Percentiles rank a stretch among this genome's conserved stretches.
phyloP scores from a whole-genome alignment of 2,888 invertebrate species.

The Nematopogon swammerdamellus region DNA sequence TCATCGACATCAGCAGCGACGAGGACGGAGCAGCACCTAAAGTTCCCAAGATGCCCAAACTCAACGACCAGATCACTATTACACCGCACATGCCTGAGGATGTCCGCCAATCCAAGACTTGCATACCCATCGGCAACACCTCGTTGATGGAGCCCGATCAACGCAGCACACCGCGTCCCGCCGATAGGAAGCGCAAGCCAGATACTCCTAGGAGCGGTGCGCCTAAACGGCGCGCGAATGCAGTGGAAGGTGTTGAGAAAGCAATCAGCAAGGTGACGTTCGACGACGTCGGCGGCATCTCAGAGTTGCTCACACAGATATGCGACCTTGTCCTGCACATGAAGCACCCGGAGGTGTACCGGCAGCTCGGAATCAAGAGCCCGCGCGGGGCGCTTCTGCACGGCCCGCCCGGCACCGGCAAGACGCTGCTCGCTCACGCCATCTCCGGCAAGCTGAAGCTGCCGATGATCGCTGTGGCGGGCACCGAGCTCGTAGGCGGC shows the following conservation, averaged over 20 bases:
- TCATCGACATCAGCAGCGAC: conserved; percentile 46
- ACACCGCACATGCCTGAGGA: conserved; percentile 39
- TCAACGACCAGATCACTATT: conserved; percentile 47
- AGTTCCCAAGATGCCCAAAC: conserved; percentile 42
- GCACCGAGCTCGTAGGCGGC: conserved; percentile 91
- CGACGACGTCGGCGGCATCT: conserved; percentile 79
- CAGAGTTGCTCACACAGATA: conserved; percentile 64
- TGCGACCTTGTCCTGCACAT: conserved; percentile 80
- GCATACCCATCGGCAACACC: conserved; percentile 17
- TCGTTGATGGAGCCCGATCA: conserved; percentile 19
- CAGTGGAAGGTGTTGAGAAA: conserved; percentile 27
- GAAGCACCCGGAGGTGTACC: conserved; percentile 87
- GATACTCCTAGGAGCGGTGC: conserved; percentile 23
- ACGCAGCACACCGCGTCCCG: conserved; percentile 16
- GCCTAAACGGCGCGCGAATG: conserved; percentile 31
- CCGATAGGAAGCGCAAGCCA: conserved; percentile 38
- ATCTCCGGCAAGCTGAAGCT: conserved; percentile 83
- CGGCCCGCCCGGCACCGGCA: conserved; percentile 96
- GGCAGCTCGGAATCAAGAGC: conserved; percentile 77
- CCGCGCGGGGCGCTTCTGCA: conserved; percentile 90
- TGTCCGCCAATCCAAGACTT: conserved; percentile 11
- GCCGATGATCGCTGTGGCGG: conserved; percentile 82
- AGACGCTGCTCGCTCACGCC: conserved; percentile 76
- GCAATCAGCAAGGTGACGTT: conserved; percentile 54
- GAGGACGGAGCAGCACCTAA: conserved; percentile 37